Base-by-base conservation (phyloP, 2,113 vertebrate genomes). In the Apus apus region DNA sequence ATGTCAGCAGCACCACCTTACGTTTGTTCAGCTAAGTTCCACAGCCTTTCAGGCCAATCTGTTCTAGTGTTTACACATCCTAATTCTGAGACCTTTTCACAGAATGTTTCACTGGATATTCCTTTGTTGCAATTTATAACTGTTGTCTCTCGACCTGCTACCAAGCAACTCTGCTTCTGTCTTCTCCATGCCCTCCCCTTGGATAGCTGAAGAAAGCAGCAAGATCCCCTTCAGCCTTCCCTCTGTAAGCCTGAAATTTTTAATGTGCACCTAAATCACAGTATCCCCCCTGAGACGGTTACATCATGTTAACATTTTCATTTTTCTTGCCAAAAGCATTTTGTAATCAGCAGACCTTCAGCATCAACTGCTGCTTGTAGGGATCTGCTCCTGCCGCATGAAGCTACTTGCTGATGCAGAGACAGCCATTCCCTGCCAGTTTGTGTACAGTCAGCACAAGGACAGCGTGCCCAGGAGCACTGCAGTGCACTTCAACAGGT, bases 341-440 rank as follows among this genome's bases (percentile, higher is more conserved):
- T 64, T 65, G 48, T 21, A 75, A 85, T 21, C 62, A 51, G 81
- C 65, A 65, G 48, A 62, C 48, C 61, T 57, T 56, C 4, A 0
- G 81, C 2, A 0, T 17, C 2, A 5, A 18, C 23, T 43, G 61
- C 57, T 5, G 8, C 71, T 27, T 36, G 21, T 27, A 46, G 0
- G 2, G 74, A 26, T 40, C 26, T 2, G n/a, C 78, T 78, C 1
- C 6, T 20, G 60, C 48, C 0, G 0, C 72, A 50, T 34, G 21
- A 20, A 81, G 72, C 54, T 83, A 43, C 75, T 58, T 65, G 73
- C 43, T 48, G 53, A 81, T 68, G 77, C 80, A 87, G 77, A 57
- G 15, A 27, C 38, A 70, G 78, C 43, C 48, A 2, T 68, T 54
- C 36, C 46, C 36, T 2, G 2, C 34, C 58, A 15, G 38, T 40